These are phyloP conservation scores for Agyllia agylla DNA, from an alignment of 2,888 invertebrate species.

Conservation along the genomic window DNA sequence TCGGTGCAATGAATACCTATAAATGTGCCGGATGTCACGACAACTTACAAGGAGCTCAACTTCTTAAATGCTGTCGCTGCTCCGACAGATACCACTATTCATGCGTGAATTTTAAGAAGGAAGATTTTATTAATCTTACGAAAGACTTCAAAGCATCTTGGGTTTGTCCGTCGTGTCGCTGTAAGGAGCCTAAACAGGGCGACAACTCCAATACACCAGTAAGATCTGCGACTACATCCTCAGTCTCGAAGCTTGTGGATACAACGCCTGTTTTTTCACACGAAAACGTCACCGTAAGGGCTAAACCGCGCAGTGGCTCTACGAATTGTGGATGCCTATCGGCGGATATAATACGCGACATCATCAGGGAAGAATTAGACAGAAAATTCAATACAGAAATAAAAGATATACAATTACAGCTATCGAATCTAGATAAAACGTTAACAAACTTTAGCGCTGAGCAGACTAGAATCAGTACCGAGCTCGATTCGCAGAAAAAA, in stretches of 20 bases:
- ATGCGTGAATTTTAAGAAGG: neutral
- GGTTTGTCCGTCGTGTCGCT: constrained; percentile 16
- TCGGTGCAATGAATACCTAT: neutral
- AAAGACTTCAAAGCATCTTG: neutral
- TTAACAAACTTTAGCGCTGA: no score
- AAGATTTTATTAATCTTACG: neutral
- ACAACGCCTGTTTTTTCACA: neutral
- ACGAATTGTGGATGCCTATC: neutral
- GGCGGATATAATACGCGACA: neutral
- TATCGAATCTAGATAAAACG: no score
- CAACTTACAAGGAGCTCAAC: neutral
- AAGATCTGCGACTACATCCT: neutral
- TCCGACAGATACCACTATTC: neutral
- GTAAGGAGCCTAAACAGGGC: neutral
- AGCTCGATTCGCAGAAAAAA: no score
- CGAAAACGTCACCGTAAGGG: neutral
- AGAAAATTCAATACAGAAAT: no score
- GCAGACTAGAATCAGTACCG: no score
- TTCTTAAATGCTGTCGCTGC: neutral
- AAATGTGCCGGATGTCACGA: neutral
- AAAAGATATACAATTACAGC: no score
- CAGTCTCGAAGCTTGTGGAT: neutral
- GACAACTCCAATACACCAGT: constrained; percentile 13
- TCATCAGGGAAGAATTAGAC: neutral
- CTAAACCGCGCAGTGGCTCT: neutral